Evolutionary conservation across 2,888 invertebrate genomes (phyloP), one percentile per base, ranked within the genome.

Genomic region (Brachypalpus laphriformis): DNA sequence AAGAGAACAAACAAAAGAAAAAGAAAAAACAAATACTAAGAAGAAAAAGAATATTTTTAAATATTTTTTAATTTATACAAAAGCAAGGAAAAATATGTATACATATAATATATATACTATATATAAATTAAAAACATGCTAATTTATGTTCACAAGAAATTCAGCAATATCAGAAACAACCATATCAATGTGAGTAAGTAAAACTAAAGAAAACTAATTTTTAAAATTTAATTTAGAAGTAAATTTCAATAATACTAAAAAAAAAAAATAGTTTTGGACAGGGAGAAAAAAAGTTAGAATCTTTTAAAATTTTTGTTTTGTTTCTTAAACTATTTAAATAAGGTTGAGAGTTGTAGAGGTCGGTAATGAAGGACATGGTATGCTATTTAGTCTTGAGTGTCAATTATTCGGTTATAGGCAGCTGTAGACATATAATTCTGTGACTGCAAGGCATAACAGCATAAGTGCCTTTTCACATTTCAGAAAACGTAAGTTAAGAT

Each of bases 91-190:
- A 57, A 45, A 51, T 49, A 65, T 61, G 63, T 70, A 80, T 74
- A 54, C 49, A 87, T 56, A 75, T 68, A 37, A 45, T 74, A 86
- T 22, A 25, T 42, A n/a, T 2, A 25, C 2, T 25, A 9, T 18
- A 45, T 18, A 63, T 83, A 74, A 82, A 49, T 11, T 34, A 42
- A 63, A 49, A 49, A 34, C 78, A 87, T 82, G 80, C 22, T 81
- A 65, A 66, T 70, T 85, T 75, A 75, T 66, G 71, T 86, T 87
- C 45, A 54, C 34, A 75, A 87, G 31, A 68, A 74, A 80, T 87
- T 82, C 87, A 87, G 87, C 87, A 87, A 87, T 87, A 87, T 87
- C 87, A 87, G 87, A 87, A 87, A 87, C 87, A 87, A 87, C 87
- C 87, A 87, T 87, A 87, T 87, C 87, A 87, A 75, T 81, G 85